Evolutionary conservation across 2,888 invertebrate genomes (phyloP).

Genomic region (Hypercompe scribonia): DNA sequence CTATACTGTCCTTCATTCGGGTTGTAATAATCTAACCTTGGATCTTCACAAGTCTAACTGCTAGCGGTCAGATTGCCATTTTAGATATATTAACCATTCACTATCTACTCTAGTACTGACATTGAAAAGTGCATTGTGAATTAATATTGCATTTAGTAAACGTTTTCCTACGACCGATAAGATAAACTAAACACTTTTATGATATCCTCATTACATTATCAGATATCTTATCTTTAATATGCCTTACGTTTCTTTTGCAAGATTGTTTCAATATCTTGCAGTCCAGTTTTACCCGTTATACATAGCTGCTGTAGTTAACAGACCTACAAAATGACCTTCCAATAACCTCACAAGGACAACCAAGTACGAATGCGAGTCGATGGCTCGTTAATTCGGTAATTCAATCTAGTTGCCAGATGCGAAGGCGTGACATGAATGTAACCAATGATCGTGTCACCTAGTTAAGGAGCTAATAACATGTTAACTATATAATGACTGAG

Average conservation of each 20-base stretch:
- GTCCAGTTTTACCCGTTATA: not conserved
- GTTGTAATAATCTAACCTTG: not conserved
- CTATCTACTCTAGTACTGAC: not conserved
- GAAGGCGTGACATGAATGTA: not conserved
- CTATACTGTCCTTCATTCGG: not conserved
- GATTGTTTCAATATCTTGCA: too few species aligned
- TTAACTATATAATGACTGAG: not conserved
- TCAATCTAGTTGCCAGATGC: not conserved
- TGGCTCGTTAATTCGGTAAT: constrained; percentile 2
- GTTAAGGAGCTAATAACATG: not conserved
- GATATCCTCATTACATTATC: not conserved
- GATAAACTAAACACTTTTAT: not conserved
- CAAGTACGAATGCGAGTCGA: not conserved
- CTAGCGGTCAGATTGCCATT: not conserved
- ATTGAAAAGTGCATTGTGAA: not conserved
- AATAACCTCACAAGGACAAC: not conserved
- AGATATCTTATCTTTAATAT: not conserved
- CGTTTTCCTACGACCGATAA: not conserved
- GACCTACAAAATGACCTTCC: not conserved
- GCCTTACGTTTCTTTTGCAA: not conserved
- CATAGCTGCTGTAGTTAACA: not conserved
- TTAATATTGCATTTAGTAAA: not conserved
- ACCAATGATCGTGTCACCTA: not conserved
- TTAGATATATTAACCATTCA: not conserved
- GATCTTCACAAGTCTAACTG: not conserved